Evolutionary conservation across 2,888 invertebrate species (phyloP), one percentile per base, ranked within the genome.

Genomic region (Lysandra bellargus): DNA sequence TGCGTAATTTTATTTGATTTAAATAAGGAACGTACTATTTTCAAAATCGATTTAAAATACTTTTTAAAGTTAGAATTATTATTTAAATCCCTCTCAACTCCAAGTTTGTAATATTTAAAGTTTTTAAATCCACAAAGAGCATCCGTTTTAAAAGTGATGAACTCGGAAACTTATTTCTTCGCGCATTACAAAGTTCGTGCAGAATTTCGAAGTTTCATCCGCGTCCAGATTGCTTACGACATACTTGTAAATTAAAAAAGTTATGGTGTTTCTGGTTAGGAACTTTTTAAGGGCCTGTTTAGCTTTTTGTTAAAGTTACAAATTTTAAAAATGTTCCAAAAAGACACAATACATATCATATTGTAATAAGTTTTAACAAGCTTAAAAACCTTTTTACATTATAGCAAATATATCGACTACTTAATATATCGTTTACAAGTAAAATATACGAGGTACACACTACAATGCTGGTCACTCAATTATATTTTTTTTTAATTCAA

Each of bases 161-260:
- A 79, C 23, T 79, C 74, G 5, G 30, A 17, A 74, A 74, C 74
- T 79, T 44, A 23, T 40, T 57, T 73, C 78, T 78, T 53, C 40
- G 60, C 53, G 73, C 30, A 40, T 73, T 30, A 37, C 60, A 17
- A 60, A 79, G 60, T 74, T 79, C 17, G 5, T 14, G 40, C 5
- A 33, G n/a, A 74, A 44, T 79, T 79, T 75, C 44, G 44, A 74
- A 79, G 60, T 73, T 74, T 44, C 44, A 33, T 30, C 76, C 33
- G 76, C 76, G 17, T 53, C 57, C 37, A 76, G 76, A 57, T 37
- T 53, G 17, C 76, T 33, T 57, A 76, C 57, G 57, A 30, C 53
- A 53, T 75, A 33, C 57, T 37, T 33, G 53, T 7, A 76, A 57
- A 76, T 76, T 49, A 76, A 76, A 75, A 76, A 76, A 57, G 57